phyloP scores from a whole-genome alignment of 2,888 invertebrate genomes.

The Trissoscelio sp. region DNA sequence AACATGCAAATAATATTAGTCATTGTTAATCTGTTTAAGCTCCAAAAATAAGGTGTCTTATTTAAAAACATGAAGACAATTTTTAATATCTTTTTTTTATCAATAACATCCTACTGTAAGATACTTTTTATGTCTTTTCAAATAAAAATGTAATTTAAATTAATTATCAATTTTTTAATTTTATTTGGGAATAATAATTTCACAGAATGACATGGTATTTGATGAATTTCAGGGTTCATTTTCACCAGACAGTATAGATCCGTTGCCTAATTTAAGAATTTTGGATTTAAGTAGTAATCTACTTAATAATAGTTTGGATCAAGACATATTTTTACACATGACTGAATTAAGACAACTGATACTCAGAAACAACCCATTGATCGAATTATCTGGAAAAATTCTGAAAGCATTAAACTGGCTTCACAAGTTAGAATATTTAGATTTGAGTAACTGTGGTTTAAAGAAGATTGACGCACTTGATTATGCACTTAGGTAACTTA shows the following conservation, averaged over 20 bases:
- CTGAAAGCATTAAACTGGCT: constrained; percentile 88
- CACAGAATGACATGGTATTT: too few relatives aligned
- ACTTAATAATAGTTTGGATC: constrained; percentile 88
- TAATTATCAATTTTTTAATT: too few relatives aligned
- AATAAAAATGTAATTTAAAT: too few relatives aligned
- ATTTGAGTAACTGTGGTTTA: constrained; percentile 88
- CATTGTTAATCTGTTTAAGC: too few relatives aligned
- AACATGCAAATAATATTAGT: too few relatives aligned
- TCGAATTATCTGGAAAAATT: constrained; percentile 86
- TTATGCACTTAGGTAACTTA: constrained; percentile 83
- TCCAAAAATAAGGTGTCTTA: too few relatives aligned
- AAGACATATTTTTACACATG: constrained; percentile 90
- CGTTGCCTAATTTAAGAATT: constrained; percentile 85
- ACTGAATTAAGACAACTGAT: constrained; percentile 87
- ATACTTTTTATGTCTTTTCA: too few relatives aligned
- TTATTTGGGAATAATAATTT: too few relatives aligned
- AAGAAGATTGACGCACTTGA: constrained; percentile 84
- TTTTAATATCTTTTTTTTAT: too few relatives aligned
- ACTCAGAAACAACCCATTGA: constrained; percentile 90
- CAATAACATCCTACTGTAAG: too few relatives aligned
- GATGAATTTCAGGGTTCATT: constrained; percentile 80
- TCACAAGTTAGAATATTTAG: constrained; percentile 88
- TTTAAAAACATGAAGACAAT: too few relatives aligned
- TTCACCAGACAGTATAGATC: constrained; percentile 85
- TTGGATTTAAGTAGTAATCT: constrained; percentile 89